Base-by-base conservation (phyloP, 1,140 invertebrate genomes). In the Drosophila mojavensis region DNA sequence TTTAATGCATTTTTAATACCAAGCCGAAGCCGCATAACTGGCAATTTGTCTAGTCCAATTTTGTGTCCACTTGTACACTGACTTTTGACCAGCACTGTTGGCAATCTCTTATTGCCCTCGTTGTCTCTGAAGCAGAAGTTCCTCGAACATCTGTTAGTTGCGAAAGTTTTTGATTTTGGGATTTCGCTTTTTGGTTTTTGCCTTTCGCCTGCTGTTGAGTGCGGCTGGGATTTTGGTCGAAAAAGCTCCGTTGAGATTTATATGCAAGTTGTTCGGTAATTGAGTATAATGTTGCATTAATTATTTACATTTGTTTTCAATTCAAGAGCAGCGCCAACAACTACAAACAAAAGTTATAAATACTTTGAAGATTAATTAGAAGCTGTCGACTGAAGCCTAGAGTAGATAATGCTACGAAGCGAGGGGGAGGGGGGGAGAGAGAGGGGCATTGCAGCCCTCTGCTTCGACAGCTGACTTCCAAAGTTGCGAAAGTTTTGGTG, bases 301-400 rank as follows among this genome's bases (percentile, higher is more conserved):
- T 89, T 89, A 89, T 90, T 89, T 84, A 89, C 84, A 89, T 78
- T 89, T 89, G 84, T 84, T 84, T 90, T 75, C 60, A 85, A 84
- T 74, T 74, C 64, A 69, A 51, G 26, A 78, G 55, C 63, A 62
- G 61, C 45, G 66, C 10, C 43, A 72, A 66, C 56, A 73, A 73
- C 63, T 72, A 73, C 62, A 77, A 81, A 82, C 79, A 88, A 86
- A 86, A 86, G 83, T 86, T 86, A 70, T 79, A 88, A 86, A 88
- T 86, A 88, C 83, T 88, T 86, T 88, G 51, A 66, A 79, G 84
- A 88, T 89, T 90, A 89, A 89, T 89, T 89, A 90, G 75, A 62
- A 45, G 33, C 33, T 33, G 33, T 33, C 33, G 33, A 33, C 33
- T 33, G 33, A 33, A 33, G 2, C 33, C 33, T 7, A 33, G 6